phyloP scores from a whole-genome alignment of 1,140 invertebrate species.

The Pseudachorutes palmiensis region DNA sequence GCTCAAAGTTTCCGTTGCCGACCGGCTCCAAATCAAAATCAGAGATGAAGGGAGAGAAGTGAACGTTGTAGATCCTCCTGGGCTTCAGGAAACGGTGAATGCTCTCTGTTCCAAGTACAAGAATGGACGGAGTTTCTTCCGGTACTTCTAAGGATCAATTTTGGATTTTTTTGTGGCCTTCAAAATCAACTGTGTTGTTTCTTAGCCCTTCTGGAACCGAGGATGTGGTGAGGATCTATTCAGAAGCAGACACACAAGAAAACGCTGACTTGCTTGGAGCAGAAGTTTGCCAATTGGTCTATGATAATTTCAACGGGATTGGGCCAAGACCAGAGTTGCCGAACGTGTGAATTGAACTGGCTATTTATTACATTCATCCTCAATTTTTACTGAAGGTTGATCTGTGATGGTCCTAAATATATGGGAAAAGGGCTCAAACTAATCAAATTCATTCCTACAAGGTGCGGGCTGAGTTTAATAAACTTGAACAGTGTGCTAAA shows the following conservation, averaged over 20 bases:
- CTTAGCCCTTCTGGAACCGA: slow-evolving; percentile 91
- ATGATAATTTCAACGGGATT: slow-evolving; percentile 65
- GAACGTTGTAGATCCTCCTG: slow-evolving; percentile 63
- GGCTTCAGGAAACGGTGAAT: slow-evolving; percentile 76
- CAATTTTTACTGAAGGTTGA: too few species aligned
- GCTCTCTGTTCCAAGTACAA: slow-evolving; percentile 57
- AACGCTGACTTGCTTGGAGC: slow-evolving; percentile 62
- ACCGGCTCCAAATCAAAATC: slow-evolving; percentile 74
- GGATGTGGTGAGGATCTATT: slow-evolving; percentile 90
- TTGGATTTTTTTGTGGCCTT: slow-evolving; percentile 9
- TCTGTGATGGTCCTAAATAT: too few species aligned
- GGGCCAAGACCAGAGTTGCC: slow-evolving; percentile 40
- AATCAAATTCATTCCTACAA: too few species aligned
- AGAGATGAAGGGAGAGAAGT: slow-evolving; percentile 67
- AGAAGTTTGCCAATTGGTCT: slow-evolving; percentile 66
- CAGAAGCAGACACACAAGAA: slow-evolving; percentile 74
- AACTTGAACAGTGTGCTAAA: too few species aligned
- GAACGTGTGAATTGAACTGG: too few species aligned
- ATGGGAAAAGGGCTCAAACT: too few species aligned
- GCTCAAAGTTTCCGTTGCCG: slow-evolving; percentile 77
- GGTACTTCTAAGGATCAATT: slow-evolving; percentile 44
- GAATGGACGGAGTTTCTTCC: slow-evolving; percentile 75
- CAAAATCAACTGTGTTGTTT: slow-evolving; percentile 26
- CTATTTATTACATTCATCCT: too few species aligned
- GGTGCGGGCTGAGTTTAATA: too few species aligned